phyloP scores from a whole-genome alignment of 1,140 invertebrate genomes.

The Macrosteles quadrilineatus region DNA sequence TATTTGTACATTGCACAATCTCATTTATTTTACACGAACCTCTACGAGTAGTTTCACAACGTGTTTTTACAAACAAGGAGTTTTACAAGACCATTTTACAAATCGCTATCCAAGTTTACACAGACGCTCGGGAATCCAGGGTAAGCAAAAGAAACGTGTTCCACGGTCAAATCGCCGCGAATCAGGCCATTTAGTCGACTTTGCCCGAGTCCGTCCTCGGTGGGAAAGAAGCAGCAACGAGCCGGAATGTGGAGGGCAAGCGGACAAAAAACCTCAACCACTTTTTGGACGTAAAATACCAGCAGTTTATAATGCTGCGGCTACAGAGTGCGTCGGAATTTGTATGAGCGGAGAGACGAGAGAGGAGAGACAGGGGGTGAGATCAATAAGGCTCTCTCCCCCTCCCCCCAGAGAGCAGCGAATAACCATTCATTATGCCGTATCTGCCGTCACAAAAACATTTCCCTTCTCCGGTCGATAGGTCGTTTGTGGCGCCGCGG shows the following conservation, averaged over 20 bases:
- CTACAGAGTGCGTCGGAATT: background rate
- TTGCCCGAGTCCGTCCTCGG: too few species aligned
- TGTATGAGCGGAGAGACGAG: background rate
- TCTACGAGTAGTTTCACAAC: too few species aligned
- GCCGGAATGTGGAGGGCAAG: background rate
- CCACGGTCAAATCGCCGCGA: too few species aligned
- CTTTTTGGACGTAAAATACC: slow-evolving; percentile 3
- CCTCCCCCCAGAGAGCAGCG: background rate
- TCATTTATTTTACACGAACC: too few species aligned
- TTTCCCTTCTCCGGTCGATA: background rate
- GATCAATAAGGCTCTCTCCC: background rate
- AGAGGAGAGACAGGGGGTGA: background rate
- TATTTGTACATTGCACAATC: too few species aligned
- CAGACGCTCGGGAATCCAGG: too few species aligned
- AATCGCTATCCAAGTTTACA: too few species aligned
- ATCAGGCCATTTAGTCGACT: too few species aligned
- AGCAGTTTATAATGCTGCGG: background rate
- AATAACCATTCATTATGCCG: slow-evolving; percentile 17
- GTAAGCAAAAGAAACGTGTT: too few species aligned
- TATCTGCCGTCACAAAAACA: slow-evolving; percentile 25
- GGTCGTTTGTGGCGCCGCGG: background rate
- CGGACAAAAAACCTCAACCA: slow-evolving; percentile 8
- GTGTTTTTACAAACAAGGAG: too few species aligned
- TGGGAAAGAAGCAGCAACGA: too few species aligned
- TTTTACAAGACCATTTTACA: too few species aligned